phyloP scores from a whole-genome alignment of 1,140 invertebrate species.

The Aphaenogaster floridana region DNA sequence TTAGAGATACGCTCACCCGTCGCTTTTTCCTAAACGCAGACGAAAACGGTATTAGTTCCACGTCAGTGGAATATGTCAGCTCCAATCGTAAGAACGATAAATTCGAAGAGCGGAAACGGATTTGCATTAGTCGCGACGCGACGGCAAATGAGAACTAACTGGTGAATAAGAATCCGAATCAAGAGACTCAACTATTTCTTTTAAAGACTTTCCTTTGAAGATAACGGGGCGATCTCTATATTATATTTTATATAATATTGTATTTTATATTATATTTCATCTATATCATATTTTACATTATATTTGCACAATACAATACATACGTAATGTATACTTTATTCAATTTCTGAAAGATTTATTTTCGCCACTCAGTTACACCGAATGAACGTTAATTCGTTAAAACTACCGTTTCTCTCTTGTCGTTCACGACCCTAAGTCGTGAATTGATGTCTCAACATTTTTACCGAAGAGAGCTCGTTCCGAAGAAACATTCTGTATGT shows the following conservation, averaged over 20 bases:
- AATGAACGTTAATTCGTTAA: neutral
- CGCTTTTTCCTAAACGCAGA: conserved; percentile 67
- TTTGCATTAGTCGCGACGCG: conserved; percentile 55
- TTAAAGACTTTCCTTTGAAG: neutral
- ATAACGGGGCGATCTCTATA: neutral
- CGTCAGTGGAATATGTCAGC: conserved; percentile 63
- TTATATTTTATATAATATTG: neutral
- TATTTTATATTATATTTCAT: neutral
- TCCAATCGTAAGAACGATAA: conserved; percentile 61
- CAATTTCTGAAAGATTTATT: neutral
- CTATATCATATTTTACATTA: neutral
- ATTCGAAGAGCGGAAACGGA: conserved; percentile 33
- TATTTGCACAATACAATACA: neutral
- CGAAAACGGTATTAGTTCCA: conserved; percentile 69
- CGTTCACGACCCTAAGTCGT: neutral
- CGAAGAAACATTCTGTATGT: conserved; percentile 12
- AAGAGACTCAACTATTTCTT: neutral
- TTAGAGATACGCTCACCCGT: conserved; percentile 42
- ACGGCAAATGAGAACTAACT: conserved; percentile 50
- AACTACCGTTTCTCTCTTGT: neutral
- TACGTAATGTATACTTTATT: neutral
- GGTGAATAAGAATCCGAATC: conserved; percentile 10
- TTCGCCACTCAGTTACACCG: neutral
- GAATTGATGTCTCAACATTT: conserved; percentile 12
- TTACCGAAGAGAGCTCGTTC: neutral